Evolutionary conservation across 2,113 vertebrate genomes (phyloP), one percentile per base, ranked within the genome.

Genomic region (Podarcis raffonei): DNA sequence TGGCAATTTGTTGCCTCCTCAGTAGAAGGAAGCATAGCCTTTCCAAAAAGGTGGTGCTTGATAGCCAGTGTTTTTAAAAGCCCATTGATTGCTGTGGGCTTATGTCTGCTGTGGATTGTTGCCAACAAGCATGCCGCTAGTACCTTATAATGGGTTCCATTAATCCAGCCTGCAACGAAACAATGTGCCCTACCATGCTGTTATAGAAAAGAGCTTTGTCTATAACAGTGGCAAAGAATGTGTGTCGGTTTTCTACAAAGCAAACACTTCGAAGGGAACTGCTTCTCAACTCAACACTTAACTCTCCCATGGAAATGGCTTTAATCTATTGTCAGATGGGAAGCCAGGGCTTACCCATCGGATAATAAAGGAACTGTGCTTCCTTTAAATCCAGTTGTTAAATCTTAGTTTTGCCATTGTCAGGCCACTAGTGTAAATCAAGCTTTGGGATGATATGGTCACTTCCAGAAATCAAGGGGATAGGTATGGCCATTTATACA

Each of bases 1-100:
- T 91, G 92, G 87, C 83, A 53, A 87, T 79, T 91, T 90, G 91
- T 90, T 94, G 93, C 82, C 68, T 93, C 53, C 88, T 84, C 87
- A 86, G 77, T 91, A 30, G 32, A 35, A 62, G 89, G 92, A 92
- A 89, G 80, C 94, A 84, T 95, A 85, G 74, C 76, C 37, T 48
- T 15, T 92, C 92, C 89, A 86, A 93, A 62, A 88, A 89, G 91
- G 81, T 83, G 79, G 85, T 90, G 85, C 88, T 89, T 91, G 92
- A 92, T 90, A 69, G 84, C 90, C 89, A 87, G 90, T 93, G 90
- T 88, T 89, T n/a, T 89, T n/a, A 72, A 72, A 72, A 72, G n/a
- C 15, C 71, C 30, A 37, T 76, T 35, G 39, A 42, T 48, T 77
- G 7, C 7, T 25, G 23, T 42, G 20, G 37, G 48, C 11, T 53